These are phyloP conservation scores for Coptodon rendalli DNA, from an alignment of 2,113 vertebrate genomes.

Conservation along the genomic window DNA sequence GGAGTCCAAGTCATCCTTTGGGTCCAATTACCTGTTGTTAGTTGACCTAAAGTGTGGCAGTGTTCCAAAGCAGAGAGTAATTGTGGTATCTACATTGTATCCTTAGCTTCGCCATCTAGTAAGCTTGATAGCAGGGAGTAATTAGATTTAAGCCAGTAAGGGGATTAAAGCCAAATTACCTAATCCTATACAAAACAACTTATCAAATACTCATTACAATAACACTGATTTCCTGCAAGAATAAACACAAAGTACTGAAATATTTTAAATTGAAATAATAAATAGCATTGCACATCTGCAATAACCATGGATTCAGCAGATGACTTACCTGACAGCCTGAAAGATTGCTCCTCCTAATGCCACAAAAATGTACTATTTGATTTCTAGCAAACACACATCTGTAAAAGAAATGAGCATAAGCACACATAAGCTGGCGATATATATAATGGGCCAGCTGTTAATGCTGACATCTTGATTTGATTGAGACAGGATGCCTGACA, in stretches of 20 bases:
- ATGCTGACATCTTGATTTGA: not conserved
- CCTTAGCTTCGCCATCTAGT: not conserved
- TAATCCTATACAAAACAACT: not conserved
- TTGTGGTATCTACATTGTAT: not conserved
- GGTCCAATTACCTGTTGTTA: conserved; percentile 30
- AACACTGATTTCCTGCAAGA: not conserved
- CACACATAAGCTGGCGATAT: not conserved
- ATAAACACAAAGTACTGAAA: not conserved
- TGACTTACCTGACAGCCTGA: not conserved
- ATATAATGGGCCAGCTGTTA: not conserved
- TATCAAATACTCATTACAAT: not conserved
- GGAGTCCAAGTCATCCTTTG: conserved; percentile 20
- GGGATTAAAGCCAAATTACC: not conserved
- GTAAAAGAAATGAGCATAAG: not conserved
- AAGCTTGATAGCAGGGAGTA: not conserved
- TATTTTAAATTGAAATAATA: not conserved
- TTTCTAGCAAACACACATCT: not conserved
- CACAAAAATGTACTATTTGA: not conserved
- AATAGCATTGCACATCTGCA: not conserved
- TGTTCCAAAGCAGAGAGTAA: not conserved
- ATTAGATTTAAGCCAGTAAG: not conserved
- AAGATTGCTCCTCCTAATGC: not conserved
- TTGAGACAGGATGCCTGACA: not conserved
- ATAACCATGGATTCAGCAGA: not conserved
- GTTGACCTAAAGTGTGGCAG: not conserved